Base-by-base conservation (phyloP, 2,888 invertebrate genomes). In the Agonopterix arenella region DNA sequence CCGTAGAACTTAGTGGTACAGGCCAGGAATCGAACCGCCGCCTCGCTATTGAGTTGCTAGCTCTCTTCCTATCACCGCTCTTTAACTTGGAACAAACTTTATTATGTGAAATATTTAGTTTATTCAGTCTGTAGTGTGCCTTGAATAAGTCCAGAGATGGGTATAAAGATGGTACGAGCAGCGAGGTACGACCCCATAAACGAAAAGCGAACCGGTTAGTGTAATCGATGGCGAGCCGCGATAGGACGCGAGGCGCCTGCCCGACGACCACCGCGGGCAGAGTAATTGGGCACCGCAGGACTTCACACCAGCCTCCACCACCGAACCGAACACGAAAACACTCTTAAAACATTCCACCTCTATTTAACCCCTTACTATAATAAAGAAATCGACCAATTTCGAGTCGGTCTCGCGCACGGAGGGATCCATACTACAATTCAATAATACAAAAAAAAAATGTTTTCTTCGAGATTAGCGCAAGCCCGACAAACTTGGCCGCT, bases 261-360 rank as follows among this genome's bases (percentile, higher is more conserved):
- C 66, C 66, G 79, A 68, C 82, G 82, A 79, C 84, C 85, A 78
- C 83, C 83, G 84, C 81, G 70, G 75, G 66, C 79, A 73, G 76
- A 80, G 80, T 88, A 88, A 88, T 88, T 88, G 88, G 84, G 73
- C 86, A 78, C 88, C 81, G 70, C 88, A 73, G 88, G 88, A 88
- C 85, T 88, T 88, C 86, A 88, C 88, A 88, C 88, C 80, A 81
- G 70, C 66, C 60, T 53, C 55, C 53, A 54, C 11, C 37, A 11
- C 28, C 11, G 11, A 42, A 28, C 37, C 11, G 38, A 1, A 37
- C 40, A 37, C 11, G 37, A 44, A 5, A 38, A 10, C 36, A 13
- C 5, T 41, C 11, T 28, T 18, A 18, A 28, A 28, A 48, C 40
- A 37, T 38, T 44, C 48, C 44, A 40, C 16, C 45, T 40, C 40